Evolutionary conservation across 2,888 invertebrate species (phyloP).

Genomic region (Macrophya annulata): DNA sequence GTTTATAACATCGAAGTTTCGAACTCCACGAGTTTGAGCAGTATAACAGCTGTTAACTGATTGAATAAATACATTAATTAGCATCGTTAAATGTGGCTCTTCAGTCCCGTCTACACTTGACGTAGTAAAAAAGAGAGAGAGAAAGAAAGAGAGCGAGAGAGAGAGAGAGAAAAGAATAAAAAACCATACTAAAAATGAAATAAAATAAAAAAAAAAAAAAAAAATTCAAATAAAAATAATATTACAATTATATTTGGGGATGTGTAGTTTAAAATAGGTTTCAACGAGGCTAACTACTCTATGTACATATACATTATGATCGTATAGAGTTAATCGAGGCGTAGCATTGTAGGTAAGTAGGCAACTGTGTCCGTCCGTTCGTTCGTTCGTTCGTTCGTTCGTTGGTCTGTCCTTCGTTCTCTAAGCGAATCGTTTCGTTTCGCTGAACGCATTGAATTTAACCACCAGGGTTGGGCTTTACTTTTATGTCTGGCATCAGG

Average conservation of each 20-base stretch:
- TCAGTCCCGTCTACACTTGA: not conserved
- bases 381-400: slow-evolving; percentile 20
- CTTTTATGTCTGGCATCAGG: slow-evolving; percentile 50
- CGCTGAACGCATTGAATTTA: slow-evolving; percentile 59
- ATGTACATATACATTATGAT: not conserved
- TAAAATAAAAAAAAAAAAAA: not conserved
- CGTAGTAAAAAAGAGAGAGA: not conserved
- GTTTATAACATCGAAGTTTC: not conserved
- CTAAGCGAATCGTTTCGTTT: slow-evolving; percentile 58
- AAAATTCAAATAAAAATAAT: slow-evolving; percentile 8
- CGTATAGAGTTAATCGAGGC: slow-evolving; percentile 20
- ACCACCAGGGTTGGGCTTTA: slow-evolving; percentile 54
- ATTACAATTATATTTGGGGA: not conserved
- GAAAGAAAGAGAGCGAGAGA: not conserved
- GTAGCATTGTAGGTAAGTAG: slow-evolving; percentile 54
- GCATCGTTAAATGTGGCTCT: not conserved
- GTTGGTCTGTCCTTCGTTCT: slow-evolving; percentile 36
- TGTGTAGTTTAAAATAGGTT: not conserved
- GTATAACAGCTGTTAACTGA: slow-evolving; percentile 9
- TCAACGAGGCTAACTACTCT: not conserved
- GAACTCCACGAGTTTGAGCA: not conserved
- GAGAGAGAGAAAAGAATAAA: not conserved
- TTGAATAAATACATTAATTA: slow-evolving; percentile 23
- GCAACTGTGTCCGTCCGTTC: slow-evolving; percentile 40
- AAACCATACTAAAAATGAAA: not conserved